phyloP scores from a whole-genome alignment of 1,140 invertebrate genomes.

The Gonioctena quinquepunctata region DNA sequence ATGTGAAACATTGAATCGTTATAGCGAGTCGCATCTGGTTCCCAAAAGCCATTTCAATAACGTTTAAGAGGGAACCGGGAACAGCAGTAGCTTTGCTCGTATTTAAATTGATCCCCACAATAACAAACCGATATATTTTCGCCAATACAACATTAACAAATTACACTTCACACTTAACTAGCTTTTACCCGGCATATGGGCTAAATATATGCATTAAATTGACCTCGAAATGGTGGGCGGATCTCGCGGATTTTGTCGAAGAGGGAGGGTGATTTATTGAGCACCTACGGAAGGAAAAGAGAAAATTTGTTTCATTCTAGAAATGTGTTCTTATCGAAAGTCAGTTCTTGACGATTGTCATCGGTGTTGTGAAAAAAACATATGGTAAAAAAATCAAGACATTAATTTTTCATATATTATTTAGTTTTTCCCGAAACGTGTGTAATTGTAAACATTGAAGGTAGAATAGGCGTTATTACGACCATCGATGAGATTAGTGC shows the following conservation, averaged over 20 bases:
- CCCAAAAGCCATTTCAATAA: slow-evolving; percentile 31
- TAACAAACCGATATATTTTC: slow-evolving; percentile 49
- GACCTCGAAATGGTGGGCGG: slow-evolving; percentile 45
- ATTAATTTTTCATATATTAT: too few relatives aligned
- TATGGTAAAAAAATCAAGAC: too few relatives aligned
- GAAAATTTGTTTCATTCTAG: too few relatives aligned
- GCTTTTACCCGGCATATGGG: slow-evolving; percentile 47
- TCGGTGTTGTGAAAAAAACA: too few relatives aligned
- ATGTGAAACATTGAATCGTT: slow-evolving; percentile 40
- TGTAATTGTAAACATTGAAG: too few relatives aligned
- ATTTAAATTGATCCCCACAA: slow-evolving; percentile 45
- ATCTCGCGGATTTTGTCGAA: slow-evolving; percentile 15
- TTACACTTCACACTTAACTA: slow-evolving; percentile 50
- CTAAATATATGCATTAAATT: slow-evolving; percentile 50
- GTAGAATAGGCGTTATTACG: too few relatives aligned
- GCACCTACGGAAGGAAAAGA: background rate
- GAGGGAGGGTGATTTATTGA: background rate
- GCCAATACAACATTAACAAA: slow-evolving; percentile 49
- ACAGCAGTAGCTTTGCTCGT: slow-evolving; percentile 20
- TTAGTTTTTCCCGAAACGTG: too few relatives aligned
- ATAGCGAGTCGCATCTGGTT: slow-evolving; percentile 36
- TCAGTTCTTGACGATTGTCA: too few relatives aligned
- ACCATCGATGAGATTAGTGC: too few relatives aligned
- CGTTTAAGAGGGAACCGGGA: slow-evolving; percentile 29
- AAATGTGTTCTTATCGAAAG: too few relatives aligned